A percentile compares a stretch with the other conserved stretches of the same genome.
Evolutionary conservation across 92 coral and sea anemone genomes (phyloP).

Genomic region (Porites cylindrica): DNA sequence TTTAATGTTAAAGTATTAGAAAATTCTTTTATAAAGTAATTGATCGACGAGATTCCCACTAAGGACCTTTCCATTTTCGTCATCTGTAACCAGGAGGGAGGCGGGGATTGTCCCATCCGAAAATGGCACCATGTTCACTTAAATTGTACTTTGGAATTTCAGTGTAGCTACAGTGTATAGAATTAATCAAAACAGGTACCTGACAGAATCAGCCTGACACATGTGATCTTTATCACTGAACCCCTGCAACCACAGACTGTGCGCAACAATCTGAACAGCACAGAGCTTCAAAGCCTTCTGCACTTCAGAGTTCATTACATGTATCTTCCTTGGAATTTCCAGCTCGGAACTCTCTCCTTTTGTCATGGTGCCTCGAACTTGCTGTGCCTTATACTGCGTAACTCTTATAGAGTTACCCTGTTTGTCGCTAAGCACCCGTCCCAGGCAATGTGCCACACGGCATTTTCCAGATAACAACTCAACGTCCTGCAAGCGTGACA

Average conservation of each 20-base stretch:
- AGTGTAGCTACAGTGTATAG: no score
- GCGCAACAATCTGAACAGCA: conserved; percentile 72
- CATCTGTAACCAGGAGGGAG: no score
- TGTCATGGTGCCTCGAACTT: not conserved
- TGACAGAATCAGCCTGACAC: conserved; percentile 18
- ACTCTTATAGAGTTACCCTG: conserved; percentile 10
- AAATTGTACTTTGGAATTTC: no score
- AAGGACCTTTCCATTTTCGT: no score
- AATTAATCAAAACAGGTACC: conserved; percentile 11
- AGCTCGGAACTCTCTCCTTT: conserved; percentile 7
- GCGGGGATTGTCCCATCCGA: no score
- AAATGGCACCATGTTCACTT: no score
- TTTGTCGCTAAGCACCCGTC: conserved; percentile 49
- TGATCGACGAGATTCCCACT: no score
- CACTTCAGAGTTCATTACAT: conserved; percentile 37
- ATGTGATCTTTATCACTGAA: conserved; percentile 17
- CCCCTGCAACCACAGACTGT: conserved; percentile 60
- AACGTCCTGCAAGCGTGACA: conserved; percentile 14
- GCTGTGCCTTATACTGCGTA: conserved; percentile 9
- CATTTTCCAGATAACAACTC: conserved; percentile 38
- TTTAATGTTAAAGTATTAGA: no score
- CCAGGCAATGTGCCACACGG: conserved; percentile 64
- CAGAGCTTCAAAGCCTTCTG: conserved; percentile 61
- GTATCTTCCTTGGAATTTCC: conserved; percentile 33
- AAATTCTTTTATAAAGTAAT: no score